Conservation (phyloP, 64 coral and sea anemone species). For the Montipora foliosa region DNA sequence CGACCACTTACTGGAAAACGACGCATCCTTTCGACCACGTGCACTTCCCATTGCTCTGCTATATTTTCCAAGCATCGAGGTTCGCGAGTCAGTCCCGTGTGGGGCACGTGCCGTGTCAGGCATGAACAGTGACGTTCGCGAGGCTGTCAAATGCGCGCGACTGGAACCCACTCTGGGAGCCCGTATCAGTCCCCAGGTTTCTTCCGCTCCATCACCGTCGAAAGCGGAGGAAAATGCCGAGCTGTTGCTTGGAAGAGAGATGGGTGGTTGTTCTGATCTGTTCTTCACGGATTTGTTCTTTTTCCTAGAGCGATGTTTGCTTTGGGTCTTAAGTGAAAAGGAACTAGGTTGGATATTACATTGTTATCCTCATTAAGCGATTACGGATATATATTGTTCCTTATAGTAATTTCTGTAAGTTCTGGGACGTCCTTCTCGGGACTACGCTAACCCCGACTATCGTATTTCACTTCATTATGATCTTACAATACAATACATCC, state of each 20-base stretch:
- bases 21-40: background rate
- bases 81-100: slow-evolving; percentile 9
- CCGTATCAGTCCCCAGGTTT: slow-evolving; percentile 3
- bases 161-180: slow-evolving; percentile 17
- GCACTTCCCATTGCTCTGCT: slow-evolving; percentile 24
- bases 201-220: slow-evolving; percentile 1
- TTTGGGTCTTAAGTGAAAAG: background rate
- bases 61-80: slow-evolving; percentile 15
- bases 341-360: background rate
- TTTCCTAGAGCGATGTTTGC: background rate
- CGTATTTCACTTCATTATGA: no score
- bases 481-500: no score
- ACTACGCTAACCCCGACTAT: no score
- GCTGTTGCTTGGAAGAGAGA: slow-evolving; percentile 1
- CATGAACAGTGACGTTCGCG: background rate
- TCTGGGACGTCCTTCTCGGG: no score
- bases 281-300: background rate
- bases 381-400: no score
- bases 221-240: background rate
- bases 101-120: background rate
- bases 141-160: background rate
- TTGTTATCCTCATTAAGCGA: no score
- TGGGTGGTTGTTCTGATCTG: slow-evolving; percentile 14
- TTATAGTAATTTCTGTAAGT: no score
- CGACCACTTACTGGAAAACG: slow-evolving; percentile 10